These are phyloP conservation scores for Pharmacophagus antenor DNA, from an alignment of 2,888 invertebrate genomes.

Conservation along the genomic window DNA sequence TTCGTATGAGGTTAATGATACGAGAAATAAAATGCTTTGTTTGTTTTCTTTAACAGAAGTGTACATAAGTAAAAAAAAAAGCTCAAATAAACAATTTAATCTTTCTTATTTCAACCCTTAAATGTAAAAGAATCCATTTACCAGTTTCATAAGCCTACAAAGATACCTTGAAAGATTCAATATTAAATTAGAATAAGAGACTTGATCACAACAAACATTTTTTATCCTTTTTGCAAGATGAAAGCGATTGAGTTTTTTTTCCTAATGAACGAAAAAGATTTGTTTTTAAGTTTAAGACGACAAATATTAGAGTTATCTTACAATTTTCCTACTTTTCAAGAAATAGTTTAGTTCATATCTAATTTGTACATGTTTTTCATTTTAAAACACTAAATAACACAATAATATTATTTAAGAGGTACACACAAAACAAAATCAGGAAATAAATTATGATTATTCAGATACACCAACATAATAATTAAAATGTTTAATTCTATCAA, in stretches of 20 bases:
- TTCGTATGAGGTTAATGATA: background rate
- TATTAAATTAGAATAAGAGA: background rate
- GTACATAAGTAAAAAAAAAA: too few relatives aligned
- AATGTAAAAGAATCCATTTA: background rate
- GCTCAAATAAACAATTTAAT: background rate
- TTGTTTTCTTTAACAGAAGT: background rate
- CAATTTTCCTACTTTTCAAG: background rate
- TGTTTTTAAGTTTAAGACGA: background rate
- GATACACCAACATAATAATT: background rate
- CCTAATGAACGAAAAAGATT: background rate
- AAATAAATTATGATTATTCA: background rate
- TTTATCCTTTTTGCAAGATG: background rate
- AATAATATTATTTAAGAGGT: too few relatives aligned
- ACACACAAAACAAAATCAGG: too few relatives aligned
- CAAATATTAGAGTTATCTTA: background rate
- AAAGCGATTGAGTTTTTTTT: background rate
- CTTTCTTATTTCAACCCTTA: background rate
- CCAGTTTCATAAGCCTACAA: background rate
- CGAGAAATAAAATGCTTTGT: background rate
- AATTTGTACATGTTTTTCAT: too few relatives aligned
- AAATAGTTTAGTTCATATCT: too few relatives aligned
- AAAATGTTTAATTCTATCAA: conserved; percentile 1
- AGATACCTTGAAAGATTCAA: conserved; percentile 1
- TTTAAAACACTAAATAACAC: too few relatives aligned
- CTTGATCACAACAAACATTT: background rate